Conservation (phyloP, 64 coral and sea anemone genomes). For the Hydrozoanthus tunicans region DNA sequence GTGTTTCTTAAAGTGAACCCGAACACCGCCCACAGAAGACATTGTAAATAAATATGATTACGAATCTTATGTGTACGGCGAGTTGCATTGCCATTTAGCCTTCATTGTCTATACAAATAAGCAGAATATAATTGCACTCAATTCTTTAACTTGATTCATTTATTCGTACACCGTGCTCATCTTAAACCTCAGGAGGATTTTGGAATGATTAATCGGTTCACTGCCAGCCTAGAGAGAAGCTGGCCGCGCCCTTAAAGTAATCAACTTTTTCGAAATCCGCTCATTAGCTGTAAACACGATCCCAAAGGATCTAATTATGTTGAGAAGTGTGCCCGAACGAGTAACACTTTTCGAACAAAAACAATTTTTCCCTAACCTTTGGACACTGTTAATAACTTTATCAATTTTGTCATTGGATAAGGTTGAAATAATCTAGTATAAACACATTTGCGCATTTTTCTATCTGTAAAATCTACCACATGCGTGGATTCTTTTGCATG, state of each 20-base stretch:
- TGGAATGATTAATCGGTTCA: not conserved
- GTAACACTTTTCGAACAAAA: constrained; percentile 42
- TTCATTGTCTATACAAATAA: not conserved
- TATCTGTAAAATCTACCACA: constrained; percentile 36
- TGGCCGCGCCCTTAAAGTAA: not conserved
- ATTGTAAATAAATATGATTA: not conserved
- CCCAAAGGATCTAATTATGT: constrained; percentile 14
- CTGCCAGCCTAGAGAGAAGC: not conserved
- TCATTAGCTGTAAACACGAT: constrained; percentile 10
- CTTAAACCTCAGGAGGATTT: not conserved
- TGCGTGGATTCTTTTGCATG: not conserved
- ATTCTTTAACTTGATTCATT: not conserved
- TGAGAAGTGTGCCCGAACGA: constrained; percentile 27
- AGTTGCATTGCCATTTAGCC: not conserved
- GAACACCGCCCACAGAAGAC: not conserved
- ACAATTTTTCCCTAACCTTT: constrained; percentile 56
- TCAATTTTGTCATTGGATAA: constrained; percentile 41
- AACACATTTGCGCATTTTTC: constrained; percentile 58
- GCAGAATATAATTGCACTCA: not conserved
- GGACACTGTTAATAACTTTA: constrained; percentile 7
- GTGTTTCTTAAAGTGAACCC: not conserved
- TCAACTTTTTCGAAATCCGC: not conserved
- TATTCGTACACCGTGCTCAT: not conserved
- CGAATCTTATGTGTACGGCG: too few species aligned
- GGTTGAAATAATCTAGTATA: constrained; percentile 42